Percentiles rank a stretch among this genome's conserved stretches.
Conservation (phyloP, 2,113 vertebrate species). For the Panthera tigris region DNA sequence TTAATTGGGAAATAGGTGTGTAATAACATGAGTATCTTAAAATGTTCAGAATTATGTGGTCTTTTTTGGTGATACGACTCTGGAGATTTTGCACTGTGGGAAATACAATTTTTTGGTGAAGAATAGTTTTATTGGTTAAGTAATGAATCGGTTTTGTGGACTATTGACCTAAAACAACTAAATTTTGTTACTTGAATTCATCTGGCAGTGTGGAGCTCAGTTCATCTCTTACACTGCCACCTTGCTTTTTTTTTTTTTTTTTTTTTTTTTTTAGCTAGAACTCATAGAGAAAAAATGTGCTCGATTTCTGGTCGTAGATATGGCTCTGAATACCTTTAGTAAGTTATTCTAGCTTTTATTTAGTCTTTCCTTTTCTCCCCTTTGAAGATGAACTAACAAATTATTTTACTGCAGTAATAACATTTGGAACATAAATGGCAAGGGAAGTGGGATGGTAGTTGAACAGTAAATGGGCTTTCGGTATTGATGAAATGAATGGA, state of each 20-base stretch:
- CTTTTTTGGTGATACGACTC: background rate
- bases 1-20: background rate
- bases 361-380: background rate
- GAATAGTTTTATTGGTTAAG: background rate
- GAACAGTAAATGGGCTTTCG: background rate
- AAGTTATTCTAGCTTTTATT: background rate
- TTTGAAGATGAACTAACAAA: background rate
- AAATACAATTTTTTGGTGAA: background rate
- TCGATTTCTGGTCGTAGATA: background rate
- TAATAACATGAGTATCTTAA: background rate
- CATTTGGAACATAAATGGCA: background rate
- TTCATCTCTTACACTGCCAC: background rate
- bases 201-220: background rate
- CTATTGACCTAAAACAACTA: background rate
- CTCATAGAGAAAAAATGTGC: background rate
- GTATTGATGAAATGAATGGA: background rate
- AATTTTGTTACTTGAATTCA: constrained; percentile 4
- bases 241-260: too few relatives aligned
- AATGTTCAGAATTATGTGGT: background rate
- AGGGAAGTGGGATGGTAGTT: background rate
- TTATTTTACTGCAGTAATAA: background rate
- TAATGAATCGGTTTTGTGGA: background rate
- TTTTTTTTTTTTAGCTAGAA: background rate
- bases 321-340: background rate
- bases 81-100: background rate